Evolutionary conservation across 1,140 invertebrate species (phyloP).

Genomic region (Aporrectodea caliginosa): DNA sequence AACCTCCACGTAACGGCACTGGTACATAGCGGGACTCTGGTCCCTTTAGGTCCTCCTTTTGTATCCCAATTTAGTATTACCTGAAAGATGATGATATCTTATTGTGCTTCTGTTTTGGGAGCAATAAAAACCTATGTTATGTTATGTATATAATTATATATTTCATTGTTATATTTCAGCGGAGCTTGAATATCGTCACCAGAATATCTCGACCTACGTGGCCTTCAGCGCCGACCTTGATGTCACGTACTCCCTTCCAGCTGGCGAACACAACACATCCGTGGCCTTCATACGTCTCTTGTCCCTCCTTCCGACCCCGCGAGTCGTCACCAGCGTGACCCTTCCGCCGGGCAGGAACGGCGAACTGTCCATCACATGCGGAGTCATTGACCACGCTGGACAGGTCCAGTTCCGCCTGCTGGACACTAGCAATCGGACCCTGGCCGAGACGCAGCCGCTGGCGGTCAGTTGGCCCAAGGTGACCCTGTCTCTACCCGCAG

Average conservation of each 20-base stretch:
- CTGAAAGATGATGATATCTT: too few species aligned
- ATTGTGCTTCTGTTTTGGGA: too few species aligned
- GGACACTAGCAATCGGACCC: not conserved
- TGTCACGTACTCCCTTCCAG: not conserved
- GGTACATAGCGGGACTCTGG: not conserved
- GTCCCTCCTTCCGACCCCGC: not conserved
- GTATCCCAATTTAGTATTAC: too few species aligned
- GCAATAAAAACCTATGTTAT: too few species aligned
- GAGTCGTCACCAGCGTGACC: not conserved
- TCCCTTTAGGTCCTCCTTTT: not conserved
- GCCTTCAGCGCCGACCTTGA: not conserved
- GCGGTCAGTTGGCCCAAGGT: conserved; percentile 10
- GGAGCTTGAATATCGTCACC: not conserved
- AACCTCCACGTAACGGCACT: not conserved
- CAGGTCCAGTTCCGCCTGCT: not conserved
- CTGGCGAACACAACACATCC: not conserved
- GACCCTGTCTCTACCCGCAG: conserved; percentile 5
- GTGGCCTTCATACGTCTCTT: not conserved
- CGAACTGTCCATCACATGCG: conserved; percentile 21
- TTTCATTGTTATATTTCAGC: not conserved
- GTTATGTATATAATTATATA: not conserved
- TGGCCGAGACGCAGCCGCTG: conserved; percentile 20
- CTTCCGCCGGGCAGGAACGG: not conserved
- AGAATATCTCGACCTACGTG: not conserved
- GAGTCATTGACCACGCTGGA: not conserved